Evolutionary conservation across 2,113 vertebrate species (phyloP), one percentile per base, ranked within the genome.

Genomic region (Chlamydotis undulata): DNA sequence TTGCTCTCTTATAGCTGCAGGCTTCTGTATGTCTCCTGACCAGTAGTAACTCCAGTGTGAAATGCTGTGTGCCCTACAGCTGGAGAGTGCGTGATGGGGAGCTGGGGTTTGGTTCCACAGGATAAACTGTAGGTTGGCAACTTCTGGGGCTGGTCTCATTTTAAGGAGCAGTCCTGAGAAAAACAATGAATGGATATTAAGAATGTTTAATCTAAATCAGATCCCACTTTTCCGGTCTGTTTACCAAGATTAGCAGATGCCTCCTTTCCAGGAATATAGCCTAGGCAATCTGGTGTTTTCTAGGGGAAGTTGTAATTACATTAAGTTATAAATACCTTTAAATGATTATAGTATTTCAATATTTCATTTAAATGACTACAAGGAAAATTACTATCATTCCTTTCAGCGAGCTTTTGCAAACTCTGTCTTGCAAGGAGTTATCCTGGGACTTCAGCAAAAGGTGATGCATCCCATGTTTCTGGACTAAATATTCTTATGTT

Each of bases 161-260:
- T 45, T 39, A 75, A 68, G 31, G 19, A 78, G 28, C 26, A 33
- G 26, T 90, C 60, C 35, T 60, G 33, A 88, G 21, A 61, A 75
- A 83, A 82, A 26, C 4, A 49, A 13, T n/a, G 43, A 77, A 60
- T 64, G 53, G 57, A 17, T 92, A 75, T 71, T 75, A 92, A 82
- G 35, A 71, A 37, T 73, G 25, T 87, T 71, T 87, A 35, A 87
- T 90, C 39, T 60, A 90, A 94, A 89, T 78, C 31, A 68, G 45
- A 82, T 87, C 49, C 43, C n/a, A 61, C 49, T 95, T 95, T 94
- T 87, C 57, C 3, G 6, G 69, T 93, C 73, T 90, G 77, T 93
- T 96, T 96, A 96, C 49, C 28, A 84, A 91, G 76, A 87, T 89
- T 79, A 95, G 80, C 88, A 94, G 95, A 92, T 95, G 85, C 61